Evolutionary conservation across 2,797 vertebrate species (phyloP), one percentile per base, ranked within the genome.

Genomic region (Xenops minutus): DNA sequence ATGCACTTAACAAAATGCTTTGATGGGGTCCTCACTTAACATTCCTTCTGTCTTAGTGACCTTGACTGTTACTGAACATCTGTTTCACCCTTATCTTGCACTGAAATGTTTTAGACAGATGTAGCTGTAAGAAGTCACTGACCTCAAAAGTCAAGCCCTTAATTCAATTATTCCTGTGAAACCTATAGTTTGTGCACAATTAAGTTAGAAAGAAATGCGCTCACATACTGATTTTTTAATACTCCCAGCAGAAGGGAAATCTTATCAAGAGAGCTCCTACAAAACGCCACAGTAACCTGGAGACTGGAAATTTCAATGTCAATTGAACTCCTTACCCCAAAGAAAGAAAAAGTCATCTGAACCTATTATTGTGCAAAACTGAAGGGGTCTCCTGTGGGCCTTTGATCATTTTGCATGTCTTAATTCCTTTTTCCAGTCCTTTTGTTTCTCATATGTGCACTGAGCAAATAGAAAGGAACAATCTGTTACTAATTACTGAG

Each of bases 101-200:
- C 78, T 71, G 68, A 94, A 94, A 92, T 93, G 76, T 93, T 97
- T 96, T 78, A 94, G 83, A 80, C 93, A 96, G 89, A 96, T 92
- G 89, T 90, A 96, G 92, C 79, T 85, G 79, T 94, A 95, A 96
- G 94, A 92, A 93, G 81, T 80, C 95, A 94, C 77, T 97, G 96
- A 96, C 94, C 95, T 96, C 95, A 94, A 95, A 97, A 95, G 75
- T 69, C 89, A 93, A 96, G 92, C 58, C 54, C 74, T 96, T 97
- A 97, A 95, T 97, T 97, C 74, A 96, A 96, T 97, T 97, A 96
- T 86, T 95, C 88, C 85, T 89, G 69, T 90, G 89, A 94, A 94
- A 94, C 75, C 85, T 78, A 71, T 36, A 79, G 79, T 92, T 95
- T 94, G 81, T 92, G 92, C 78, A 92, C 89, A 96, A 94, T 94